These are phyloP conservation scores for Cetonia aurata DNA, from an alignment of 2,888 invertebrate genomes.

Conservation along the genomic window DNA sequence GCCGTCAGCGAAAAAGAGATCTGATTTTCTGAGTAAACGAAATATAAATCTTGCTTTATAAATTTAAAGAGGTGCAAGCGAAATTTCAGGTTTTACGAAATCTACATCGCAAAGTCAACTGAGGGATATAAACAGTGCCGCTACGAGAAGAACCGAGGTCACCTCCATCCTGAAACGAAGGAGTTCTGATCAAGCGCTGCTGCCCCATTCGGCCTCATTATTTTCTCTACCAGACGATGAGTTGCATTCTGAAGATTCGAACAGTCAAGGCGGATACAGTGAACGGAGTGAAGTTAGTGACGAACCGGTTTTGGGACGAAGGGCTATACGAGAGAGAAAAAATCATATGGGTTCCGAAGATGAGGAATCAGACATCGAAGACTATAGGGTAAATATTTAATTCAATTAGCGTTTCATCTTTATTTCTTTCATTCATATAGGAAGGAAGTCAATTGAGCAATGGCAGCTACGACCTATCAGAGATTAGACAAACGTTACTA, in stretches of 20 bases:
- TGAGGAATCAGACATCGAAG: slow-evolving; percentile 83
- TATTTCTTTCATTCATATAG: slow-evolving; percentile 64
- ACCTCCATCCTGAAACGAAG: slow-evolving; percentile 74
- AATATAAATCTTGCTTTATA: slow-evolving; percentile 18
- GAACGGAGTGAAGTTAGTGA: slow-evolving; percentile 76
- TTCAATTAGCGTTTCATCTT: not conserved
- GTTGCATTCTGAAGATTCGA: slow-evolving; percentile 77
- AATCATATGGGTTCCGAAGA: slow-evolving; percentile 74
- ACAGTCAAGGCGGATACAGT: slow-evolving; percentile 76
- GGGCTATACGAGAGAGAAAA: slow-evolving; percentile 72
- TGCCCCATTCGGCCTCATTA: slow-evolving; percentile 66
- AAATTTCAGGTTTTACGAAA: slow-evolving; percentile 47
- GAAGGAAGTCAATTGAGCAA: slow-evolving; percentile 75
- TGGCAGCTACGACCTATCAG: slow-evolving; percentile 76
- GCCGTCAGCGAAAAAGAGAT: slow-evolving; percentile 55
- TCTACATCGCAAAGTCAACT: slow-evolving; percentile 41
- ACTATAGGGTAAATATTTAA: slow-evolving; percentile 67
- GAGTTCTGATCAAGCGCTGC: slow-evolving; percentile 68
- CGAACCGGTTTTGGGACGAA: slow-evolving; percentile 75
- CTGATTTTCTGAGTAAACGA: slow-evolving; percentile 61
- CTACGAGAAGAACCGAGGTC: slow-evolving; percentile 65
- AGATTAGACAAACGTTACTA: slow-evolving; percentile 79
- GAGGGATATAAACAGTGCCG: slow-evolving; percentile 62
- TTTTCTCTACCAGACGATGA: slow-evolving; percentile 65
- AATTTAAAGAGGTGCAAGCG: slow-evolving; percentile 19